Base-by-base conservation (phyloP, 2,113 vertebrate species). In the Probosciger aterrimus region DNA sequence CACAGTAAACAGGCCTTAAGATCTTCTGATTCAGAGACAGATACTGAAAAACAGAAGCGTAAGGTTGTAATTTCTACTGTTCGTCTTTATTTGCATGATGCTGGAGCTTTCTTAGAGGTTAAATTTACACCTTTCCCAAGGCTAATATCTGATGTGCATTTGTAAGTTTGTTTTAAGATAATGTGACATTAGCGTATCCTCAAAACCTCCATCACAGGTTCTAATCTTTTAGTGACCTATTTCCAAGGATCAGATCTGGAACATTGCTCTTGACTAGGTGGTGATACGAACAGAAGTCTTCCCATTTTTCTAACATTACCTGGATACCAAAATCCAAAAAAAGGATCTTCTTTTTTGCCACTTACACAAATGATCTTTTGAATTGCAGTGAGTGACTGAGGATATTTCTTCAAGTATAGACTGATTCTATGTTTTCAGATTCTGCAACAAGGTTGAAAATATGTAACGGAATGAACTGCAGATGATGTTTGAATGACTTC, bases 11-110 rank as follows among this genome's bases (percentile, higher is more conserved):
- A 41, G 18, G 22, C 62, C 53, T 60, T 82, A 89, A 93, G 83
- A 93, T 95, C 91, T 93, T 92, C 59, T 86, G 33, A 75, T 57
- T 95, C 64, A 82, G 67, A 94, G 49, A 15, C 18, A 67, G 65
- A 65, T 71, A 43, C 22, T 37, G 77, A 73, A 86, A 92, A 89
- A 60, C n/a, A 55, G 1, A 81, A 87, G 49, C 4, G 2, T 43
- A 30, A 63, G 33, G 6, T 6, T 41, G 44, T 89, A 1, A 68
- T 76, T 87, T 91, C 35, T 68, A 2, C 27, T 57, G 33, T 60
- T 93, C 35, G 76, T 62, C 8, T 57, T 82, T 10, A 30, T 71
- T 84, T 68, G 69, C 18, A 6, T 75, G 44, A 18, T 25, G 23
- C 11, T 59, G 31, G 68, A 53, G 22, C 41, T 93, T 88, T 82